Percentiles rank a stretch among this genome's conserved stretches.
These are phyloP conservation scores for Tragelaphus imberbis DNA, from an alignment of 2,113 vertebrate species.

Conservation along the genomic window DNA sequence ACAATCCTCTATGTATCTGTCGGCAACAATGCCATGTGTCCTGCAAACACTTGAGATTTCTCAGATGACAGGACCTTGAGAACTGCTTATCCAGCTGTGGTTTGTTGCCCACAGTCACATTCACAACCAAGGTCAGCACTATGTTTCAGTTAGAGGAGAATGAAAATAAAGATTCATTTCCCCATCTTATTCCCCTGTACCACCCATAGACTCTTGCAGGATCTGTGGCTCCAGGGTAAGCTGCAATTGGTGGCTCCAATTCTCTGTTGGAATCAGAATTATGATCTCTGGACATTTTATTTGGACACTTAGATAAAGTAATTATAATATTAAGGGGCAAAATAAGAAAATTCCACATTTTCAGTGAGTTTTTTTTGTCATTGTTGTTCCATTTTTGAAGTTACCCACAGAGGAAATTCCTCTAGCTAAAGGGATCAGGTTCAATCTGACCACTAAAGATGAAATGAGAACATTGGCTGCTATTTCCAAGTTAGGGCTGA, in stretches of 20 bases:
- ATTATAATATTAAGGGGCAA: neutral
- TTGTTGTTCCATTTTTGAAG: neutral
- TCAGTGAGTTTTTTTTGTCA: neutral
- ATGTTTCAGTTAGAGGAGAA: too few relatives aligned
- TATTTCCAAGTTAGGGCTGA: neutral
- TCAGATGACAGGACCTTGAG: fast-evolving
- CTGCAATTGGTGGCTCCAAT: too few relatives aligned
- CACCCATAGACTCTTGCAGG: neutral
- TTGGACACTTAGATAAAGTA: neutral
- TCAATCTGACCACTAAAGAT: neutral
- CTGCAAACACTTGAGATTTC: neutral
- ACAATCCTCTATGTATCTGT: fast-evolving
- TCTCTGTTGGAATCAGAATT: neutral
- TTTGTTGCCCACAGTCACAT: neutral
- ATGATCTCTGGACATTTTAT: neutral
- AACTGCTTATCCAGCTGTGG: too few relatives aligned
- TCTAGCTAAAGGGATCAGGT: neutral
- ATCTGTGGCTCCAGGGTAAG: neutral
- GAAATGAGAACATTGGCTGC: fast-evolving
- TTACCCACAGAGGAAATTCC: neutral
- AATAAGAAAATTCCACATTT: neutral
- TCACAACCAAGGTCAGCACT: neutral
- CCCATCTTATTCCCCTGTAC: too few relatives aligned
- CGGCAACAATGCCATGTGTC: neutral
- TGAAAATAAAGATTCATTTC: neutral